Evolutionary conservation across 1,140 invertebrate species (phyloP).

Genomic region (Dendroctonus valens): DNA sequence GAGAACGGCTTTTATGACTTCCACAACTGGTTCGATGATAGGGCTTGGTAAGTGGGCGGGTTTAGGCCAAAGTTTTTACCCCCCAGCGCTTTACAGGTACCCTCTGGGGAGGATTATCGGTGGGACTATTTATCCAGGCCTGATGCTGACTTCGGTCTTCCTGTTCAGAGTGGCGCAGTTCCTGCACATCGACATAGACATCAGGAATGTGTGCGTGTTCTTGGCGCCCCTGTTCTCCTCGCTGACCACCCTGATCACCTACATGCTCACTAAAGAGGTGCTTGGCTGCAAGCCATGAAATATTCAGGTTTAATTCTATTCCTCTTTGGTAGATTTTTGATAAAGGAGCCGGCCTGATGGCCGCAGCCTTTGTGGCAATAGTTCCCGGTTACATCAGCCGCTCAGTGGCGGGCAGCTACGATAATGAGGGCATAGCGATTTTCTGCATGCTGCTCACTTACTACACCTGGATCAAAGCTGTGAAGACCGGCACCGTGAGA

Average conservation of each 20-base stretch:
- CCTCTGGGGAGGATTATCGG: constrained; percentile 42
- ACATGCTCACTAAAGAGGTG: constrained; percentile 93
- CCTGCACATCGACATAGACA: constrained; percentile 92
- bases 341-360: constrained; percentile 88
- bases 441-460: constrained; percentile 98
- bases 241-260: constrained; percentile 93
- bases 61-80: background rate
- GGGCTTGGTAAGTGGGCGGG: constrained; percentile 95
- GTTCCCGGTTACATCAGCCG: constrained; percentile 97
- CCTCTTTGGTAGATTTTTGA: constrained; percentile 51
- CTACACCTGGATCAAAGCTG: constrained; percentile 96
- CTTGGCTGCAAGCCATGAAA: background rate
- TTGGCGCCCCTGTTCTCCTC: constrained; percentile 96
- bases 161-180: constrained; percentile 87
- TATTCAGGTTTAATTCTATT: background rate
- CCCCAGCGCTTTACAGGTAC: constrained; percentile 19
- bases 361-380: constrained; percentile 93
- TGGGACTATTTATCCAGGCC: constrained; percentile 95
- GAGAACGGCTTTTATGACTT: constrained; percentile 98
- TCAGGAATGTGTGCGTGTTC: constrained; percentile 97
- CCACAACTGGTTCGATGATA: constrained; percentile 99
- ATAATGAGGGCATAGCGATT: constrained; percentile 98
- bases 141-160: constrained; percentile 96
- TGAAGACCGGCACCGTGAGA: constrained; percentile 92
- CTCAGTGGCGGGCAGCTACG: constrained; percentile 96